Percentiles rank a stretch among this genome's conserved stretches.
These are phyloP conservation scores for Sycobia sp. DNA, from an alignment of 1,140 invertebrate species.

Conservation along the genomic window DNA sequence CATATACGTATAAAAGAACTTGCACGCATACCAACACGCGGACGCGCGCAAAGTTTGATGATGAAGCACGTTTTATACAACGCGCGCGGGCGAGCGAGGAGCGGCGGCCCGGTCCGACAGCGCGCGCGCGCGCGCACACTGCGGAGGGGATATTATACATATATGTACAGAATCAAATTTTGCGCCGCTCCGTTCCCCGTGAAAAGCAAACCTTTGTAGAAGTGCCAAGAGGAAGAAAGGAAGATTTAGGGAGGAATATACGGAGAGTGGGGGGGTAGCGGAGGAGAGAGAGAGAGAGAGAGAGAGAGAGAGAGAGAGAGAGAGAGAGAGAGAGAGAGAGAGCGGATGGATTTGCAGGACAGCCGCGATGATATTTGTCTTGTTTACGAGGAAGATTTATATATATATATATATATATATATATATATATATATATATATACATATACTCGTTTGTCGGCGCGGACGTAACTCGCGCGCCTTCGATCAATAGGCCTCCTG, in stretches of 20 bases:
- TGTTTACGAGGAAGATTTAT: conserved; percentile 26
- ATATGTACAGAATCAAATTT: conserved; percentile 19
- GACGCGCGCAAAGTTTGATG: background rate
- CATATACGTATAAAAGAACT: too few relatives aligned
- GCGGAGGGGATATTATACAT: too few relatives aligned
- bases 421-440: too few relatives aligned
- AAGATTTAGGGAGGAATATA: too few relatives aligned
- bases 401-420: too few relatives aligned
- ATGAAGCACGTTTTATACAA: background rate
- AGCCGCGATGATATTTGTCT: conserved; percentile 29
- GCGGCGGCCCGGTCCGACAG: too few relatives aligned
- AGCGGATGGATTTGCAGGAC: conserved; percentile 9
- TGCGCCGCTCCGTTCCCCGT: background rate
- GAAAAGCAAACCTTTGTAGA: background rate
- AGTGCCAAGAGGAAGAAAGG: too few relatives aligned
- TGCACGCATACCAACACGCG: too few relatives aligned
- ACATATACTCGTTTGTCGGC: too few relatives aligned
- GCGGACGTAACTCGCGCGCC: background rate
- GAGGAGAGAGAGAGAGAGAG: background rate
- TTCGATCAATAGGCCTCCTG: conserved; percentile 31
- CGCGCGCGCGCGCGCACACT: too few relatives aligned
- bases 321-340: too few relatives aligned
- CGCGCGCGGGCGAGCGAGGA: background rate
- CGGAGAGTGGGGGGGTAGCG: background rate
- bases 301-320: background rate